Conservation (phyloP, 1,140 invertebrate species). For the Orchestia grillus region DNA sequence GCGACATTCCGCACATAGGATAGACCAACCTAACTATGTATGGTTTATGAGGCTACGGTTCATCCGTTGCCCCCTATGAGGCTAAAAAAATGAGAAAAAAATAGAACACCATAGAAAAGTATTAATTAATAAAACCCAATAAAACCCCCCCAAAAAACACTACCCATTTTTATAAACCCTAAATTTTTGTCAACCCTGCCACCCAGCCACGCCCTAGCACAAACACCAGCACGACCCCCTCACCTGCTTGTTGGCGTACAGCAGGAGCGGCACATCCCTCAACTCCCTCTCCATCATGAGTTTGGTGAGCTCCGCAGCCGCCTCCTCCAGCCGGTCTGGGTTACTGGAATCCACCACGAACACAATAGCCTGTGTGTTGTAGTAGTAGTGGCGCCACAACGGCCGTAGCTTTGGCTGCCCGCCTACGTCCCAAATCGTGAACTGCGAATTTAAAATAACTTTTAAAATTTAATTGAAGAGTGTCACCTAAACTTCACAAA, state of each 20-base stretch:
- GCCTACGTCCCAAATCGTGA: constrained; percentile 78
- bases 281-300: constrained; percentile 74
- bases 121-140: too few relatives aligned
- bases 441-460: constrained; percentile 68
- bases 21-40: too few relatives aligned
- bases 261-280: constrained; percentile 74
- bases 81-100: too few relatives aligned
- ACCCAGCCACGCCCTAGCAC: background rate
- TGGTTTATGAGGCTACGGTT: too few relatives aligned
- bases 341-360: constrained; percentile 76
- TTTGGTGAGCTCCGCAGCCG: constrained; percentile 74
- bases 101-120: too few relatives aligned
- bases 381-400: constrained; percentile 77
- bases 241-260: constrained; percentile 77
- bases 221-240: background rate
- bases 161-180: background rate
- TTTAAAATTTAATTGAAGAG: background rate
- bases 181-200: too few relatives aligned
- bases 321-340: constrained; percentile 73
- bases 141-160: background rate
- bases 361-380: constrained; percentile 75
- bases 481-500: background rate
- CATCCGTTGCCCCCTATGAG: too few relatives aligned
- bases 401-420: constrained; percentile 76
- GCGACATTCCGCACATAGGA: too few relatives aligned